Evolutionary conservation across 2,888 invertebrate species (phyloP).

Genomic region (Archaeoteleia sp.): DNA sequence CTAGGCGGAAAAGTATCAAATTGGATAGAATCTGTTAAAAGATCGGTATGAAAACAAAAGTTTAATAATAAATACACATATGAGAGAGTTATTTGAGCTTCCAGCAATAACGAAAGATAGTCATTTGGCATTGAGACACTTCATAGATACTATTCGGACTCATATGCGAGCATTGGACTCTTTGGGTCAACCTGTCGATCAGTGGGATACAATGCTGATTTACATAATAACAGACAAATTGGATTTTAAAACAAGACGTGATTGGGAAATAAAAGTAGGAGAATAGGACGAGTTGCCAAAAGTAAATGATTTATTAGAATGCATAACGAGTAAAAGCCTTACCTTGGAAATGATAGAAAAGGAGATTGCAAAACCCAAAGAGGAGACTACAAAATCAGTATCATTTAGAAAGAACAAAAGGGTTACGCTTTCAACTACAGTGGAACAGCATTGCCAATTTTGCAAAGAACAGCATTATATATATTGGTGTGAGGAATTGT

Average conservation of each 20-base stretch:
- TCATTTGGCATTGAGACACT: too few relatives aligned
- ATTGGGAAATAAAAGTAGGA: conserved; percentile 53
- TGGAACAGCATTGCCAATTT: not conserved
- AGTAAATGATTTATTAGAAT: conserved; percentile 10
- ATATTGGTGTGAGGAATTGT: conserved; percentile 2
- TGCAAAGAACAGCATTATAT: conserved; percentile 3
- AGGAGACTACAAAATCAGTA: not conserved
- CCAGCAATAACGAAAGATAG: too few relatives aligned
- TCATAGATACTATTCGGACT: too few relatives aligned
- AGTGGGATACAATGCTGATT: conserved; percentile 57
- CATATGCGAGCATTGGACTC: conserved; percentile 50
- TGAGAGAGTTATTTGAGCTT: too few relatives aligned
- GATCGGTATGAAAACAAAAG: conserved; percentile 3
- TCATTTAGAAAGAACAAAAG: not conserved
- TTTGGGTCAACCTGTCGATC: conserved; percentile 54
- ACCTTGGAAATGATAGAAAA: conserved; percentile 3
- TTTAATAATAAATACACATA: too few relatives aligned
- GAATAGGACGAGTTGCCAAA: conserved; percentile 3
- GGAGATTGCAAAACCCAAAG: not conserved
- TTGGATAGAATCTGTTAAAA: too few relatives aligned
- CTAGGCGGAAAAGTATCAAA: too few relatives aligned
- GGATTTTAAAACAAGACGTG: too few relatives aligned
- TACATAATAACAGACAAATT: too few relatives aligned
- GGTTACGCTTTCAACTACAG: not conserved
- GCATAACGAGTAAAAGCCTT: conserved; percentile 1